Evolutionary conservation across 2,888 invertebrate species (phyloP).

Genomic region (Tipula lateralis): DNA sequence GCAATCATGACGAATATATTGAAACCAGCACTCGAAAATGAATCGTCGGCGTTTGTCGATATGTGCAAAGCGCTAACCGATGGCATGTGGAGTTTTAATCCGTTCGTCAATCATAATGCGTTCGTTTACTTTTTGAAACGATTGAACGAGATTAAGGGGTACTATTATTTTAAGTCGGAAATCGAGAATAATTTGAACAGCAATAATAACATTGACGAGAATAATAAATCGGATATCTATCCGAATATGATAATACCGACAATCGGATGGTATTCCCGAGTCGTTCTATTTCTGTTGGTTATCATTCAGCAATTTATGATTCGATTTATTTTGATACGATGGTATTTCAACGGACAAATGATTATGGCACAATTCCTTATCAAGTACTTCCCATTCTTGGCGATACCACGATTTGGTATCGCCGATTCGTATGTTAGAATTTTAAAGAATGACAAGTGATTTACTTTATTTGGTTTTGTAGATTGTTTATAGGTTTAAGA

Average conservation of each 20-base stretch:
- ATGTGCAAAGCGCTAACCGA: constrained; percentile 61
- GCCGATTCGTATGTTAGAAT: constrained; percentile 59
- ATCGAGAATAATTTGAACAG: constrained; percentile 44
- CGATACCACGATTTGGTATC: constrained; percentile 61
- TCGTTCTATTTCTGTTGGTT: constrained; percentile 42
- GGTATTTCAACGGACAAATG: constrained; percentile 59
- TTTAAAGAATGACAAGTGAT: constrained; percentile 41
- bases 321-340: constrained; percentile 52
- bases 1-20: constrained; percentile 57
- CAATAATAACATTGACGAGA: constrained; percentile 41
- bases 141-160: constrained; percentile 56
- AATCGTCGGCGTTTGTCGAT: constrained; percentile 58
- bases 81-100: constrained; percentile 66
- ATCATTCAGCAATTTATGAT: constrained; percentile 47
- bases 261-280: constrained; percentile 50
- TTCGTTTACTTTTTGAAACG: constrained; percentile 56
- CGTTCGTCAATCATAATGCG: constrained; percentile 55
- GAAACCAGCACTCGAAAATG: constrained; percentile 57
- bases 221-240: constrained; percentile 4
- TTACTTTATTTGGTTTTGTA: not conserved
- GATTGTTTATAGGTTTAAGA: not conserved
- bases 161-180: constrained; percentile 49
- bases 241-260: constrained; percentile 19
- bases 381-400: constrained; percentile 64
- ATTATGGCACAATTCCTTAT: constrained; percentile 57